Evolutionary conservation across 30 jellyfish, hydroid and myxozoan genomes (phyloP), one percentile per base, ranked within the genome.

Genomic region (Sanderia malayensis): DNA sequence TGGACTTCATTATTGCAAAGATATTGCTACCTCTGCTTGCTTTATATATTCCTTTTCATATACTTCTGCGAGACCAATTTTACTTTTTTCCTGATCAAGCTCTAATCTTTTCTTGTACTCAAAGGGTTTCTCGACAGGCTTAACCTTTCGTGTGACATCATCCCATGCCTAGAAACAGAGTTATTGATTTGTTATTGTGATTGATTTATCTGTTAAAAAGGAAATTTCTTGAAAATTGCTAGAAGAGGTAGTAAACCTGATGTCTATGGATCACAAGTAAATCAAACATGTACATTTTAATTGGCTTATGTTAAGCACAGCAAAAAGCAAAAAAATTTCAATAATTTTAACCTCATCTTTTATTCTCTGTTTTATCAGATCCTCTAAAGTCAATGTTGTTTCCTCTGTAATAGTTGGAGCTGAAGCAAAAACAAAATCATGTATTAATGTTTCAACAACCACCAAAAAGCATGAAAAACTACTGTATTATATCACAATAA

Each of bases 341-440:
- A 44, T 44, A 44, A 8, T 44, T 10, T n/a, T n/a, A n/a, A 94
- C 97, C 96, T 94, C 83, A 78, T 94, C 99, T 44, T 83, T 81
- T 24, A 94, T 68, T 61, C 99, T 71, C 66, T 82, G 97, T 58
- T 70, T 86, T 58, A 94, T 87, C 49, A 86, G 55, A 74, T 94
- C 96, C 82, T 94, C 99, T 31, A 94, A 26, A 17, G 85, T 61
- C 60, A 64, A 89, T 0, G 97, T 94, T 19, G 96, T 87, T 68
- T 94, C 99, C 53, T 94, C 97, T 4, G 99, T 94, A 9, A 94
- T 81, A 0, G 86, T 86, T n/a, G 99, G 97, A 15, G 96, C 99
- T 94, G 13, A 37, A 37, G 52, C 13, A 4, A 37, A 37, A 37
- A 37, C 52, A 37, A 37, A 13, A 37, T 37, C n/a, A n/a, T n/a